These are phyloP conservation scores for Semnornis frantzii DNA, from an alignment of 2,113 vertebrate genomes.

Conservation along the genomic window DNA sequence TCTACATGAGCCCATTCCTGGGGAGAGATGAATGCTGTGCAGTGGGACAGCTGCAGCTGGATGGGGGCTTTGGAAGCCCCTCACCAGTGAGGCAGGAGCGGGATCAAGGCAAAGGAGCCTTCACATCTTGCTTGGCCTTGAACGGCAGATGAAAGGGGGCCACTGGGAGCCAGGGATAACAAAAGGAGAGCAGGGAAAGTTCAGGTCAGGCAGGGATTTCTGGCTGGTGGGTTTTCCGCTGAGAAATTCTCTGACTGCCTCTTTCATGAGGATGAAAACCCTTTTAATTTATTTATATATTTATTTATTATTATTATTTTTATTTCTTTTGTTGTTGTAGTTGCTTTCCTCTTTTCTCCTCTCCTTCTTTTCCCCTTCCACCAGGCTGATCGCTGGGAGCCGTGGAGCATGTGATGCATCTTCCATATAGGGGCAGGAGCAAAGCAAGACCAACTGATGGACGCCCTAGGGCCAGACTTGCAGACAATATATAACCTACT, in stretches of 20 bases:
- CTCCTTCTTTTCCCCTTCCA: conserved; percentile 16
- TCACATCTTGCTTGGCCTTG: conserved; percentile 41
- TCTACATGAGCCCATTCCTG: background rate
- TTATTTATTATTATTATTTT: too few species aligned
- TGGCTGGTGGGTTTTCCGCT: conserved; percentile 27
- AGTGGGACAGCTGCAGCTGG: background rate
- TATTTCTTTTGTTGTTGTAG: background rate
- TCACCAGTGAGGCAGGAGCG: background rate
- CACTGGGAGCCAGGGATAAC: conserved; percentile 37
- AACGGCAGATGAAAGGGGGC: conserved; percentile 54
- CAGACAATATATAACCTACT: conserved; percentile 76
- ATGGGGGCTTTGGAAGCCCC: background rate
- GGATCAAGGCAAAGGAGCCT: conserved; percentile 45
- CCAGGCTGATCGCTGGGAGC: conserved; percentile 71
- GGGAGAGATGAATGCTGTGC: background rate
- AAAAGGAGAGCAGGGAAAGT: conserved; percentile 52
- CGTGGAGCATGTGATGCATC: conserved; percentile 69
- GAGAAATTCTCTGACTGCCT: conserved; percentile 53
- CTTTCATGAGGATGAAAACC: conserved; percentile 60
- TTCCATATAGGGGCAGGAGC: conserved; percentile 75
- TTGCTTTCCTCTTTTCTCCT: background rate
- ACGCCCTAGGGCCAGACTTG: conserved; percentile 77
- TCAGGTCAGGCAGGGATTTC: conserved; percentile 61
- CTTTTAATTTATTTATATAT: background rate
- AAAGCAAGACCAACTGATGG: conserved; percentile 72